These are phyloP conservation scores for Spodoptera picta DNA, from an alignment of 2,888 invertebrate species.

Conservation along the genomic window DNA sequence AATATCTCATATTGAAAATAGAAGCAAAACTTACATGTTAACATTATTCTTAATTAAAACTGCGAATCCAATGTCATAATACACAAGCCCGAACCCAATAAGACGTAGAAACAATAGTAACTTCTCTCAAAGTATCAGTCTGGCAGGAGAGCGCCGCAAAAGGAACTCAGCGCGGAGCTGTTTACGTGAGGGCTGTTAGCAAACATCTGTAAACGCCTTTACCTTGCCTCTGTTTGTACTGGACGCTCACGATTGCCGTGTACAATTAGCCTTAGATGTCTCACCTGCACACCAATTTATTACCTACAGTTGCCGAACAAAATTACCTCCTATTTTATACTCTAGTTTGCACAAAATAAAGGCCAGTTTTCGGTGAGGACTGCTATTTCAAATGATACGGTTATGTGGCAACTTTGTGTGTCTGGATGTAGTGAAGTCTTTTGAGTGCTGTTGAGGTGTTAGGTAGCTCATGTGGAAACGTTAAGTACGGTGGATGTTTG, in stretches of 20 bases:
- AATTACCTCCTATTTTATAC: conserved; percentile 28
- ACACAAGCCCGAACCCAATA: conserved; percentile 25
- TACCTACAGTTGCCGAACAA: conserved; percentile 23
- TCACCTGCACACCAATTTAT: conserved; percentile 72
- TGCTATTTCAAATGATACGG: conserved; percentile 26
- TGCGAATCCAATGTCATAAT: neutral
- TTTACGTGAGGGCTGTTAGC: conserved; percentile 85
- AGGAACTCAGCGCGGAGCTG: conserved; percentile 77
- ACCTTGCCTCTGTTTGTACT: conserved; percentile 77
- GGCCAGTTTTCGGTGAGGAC: conserved; percentile 1
- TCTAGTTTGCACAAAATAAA: conserved; percentile 9
- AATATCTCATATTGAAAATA: neutral
- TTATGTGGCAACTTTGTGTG: conserved; percentile 46
- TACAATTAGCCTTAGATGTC: conserved; percentile 83
- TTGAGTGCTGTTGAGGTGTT: conserved; percentile 66
- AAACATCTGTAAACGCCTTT: conserved; percentile 83
- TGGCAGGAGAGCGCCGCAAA: conserved; percentile 59
- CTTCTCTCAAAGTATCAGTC: conserved; percentile 46
- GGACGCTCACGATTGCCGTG: conserved; percentile 79
- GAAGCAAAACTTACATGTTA: neutral
- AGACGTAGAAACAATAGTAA: conserved; percentile 49
- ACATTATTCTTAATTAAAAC: neutral
- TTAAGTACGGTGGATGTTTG: conserved; percentile 60
- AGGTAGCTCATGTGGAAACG: conserved; percentile 59
- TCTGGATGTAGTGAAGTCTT: conserved; percentile 65